phyloP scores from a whole-genome alignment of 2,888 invertebrate genomes.

The Thumatha senex region DNA sequence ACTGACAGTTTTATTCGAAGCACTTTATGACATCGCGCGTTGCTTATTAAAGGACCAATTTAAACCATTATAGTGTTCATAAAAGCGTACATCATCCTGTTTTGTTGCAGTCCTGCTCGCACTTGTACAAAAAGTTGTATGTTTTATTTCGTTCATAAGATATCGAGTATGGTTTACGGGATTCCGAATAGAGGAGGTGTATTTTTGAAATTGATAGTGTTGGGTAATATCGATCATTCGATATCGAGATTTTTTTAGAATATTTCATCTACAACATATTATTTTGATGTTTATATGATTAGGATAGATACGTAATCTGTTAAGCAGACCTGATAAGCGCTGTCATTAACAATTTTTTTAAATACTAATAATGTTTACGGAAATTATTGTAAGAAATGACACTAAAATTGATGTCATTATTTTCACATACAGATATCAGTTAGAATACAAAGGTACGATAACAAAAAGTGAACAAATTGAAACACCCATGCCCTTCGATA shows the following conservation, averaged over 20 bases:
- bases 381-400: too few species aligned
- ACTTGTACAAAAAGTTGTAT: constrained; percentile 18
- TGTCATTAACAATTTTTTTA: too few species aligned
- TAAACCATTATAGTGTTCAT: constrained; percentile 80
- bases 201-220: constrained; percentile 69
- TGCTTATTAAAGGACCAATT: constrained; percentile 79
- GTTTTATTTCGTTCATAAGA: constrained; percentile 48
- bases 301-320: too few species aligned
- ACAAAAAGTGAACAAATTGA: too few species aligned
- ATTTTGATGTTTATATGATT: too few species aligned
- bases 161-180: constrained; percentile 72
- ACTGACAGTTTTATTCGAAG: constrained; percentile 64
- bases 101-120: constrained; percentile 57
- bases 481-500: too few species aligned
- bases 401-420: too few species aligned
- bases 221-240: constrained; percentile 35
- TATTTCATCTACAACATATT: too few species aligned
- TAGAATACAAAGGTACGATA: too few species aligned
- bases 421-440: too few species aligned
- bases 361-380: too few species aligned
- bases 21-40: constrained; percentile 67
- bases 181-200: constrained; percentile 71
- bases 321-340: too few species aligned
- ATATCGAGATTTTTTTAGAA: background rate
- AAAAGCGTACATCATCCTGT: constrained; percentile 80